Base-by-base conservation (phyloP, 2,888 invertebrate genomes). In the Drosophila kanekoi region DNA sequence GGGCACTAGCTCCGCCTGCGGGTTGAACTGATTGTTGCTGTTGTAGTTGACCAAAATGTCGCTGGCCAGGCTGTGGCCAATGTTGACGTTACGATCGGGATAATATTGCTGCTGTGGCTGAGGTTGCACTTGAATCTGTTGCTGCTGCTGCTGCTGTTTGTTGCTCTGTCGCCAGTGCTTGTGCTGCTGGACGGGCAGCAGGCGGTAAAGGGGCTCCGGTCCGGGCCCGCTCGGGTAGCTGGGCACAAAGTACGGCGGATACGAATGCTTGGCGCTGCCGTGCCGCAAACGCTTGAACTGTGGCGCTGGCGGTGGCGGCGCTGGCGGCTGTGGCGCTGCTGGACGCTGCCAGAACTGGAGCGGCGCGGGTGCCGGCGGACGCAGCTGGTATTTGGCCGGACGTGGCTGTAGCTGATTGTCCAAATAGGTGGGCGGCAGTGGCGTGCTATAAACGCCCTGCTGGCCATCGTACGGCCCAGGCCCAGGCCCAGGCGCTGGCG, bases 1-100 rank as follows among this genome's bases (percentile, higher is more conserved):
- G 0, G 83, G 85, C 64, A 90, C 86, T 45, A 90, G 79, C 37
- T 91, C 90, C 33, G 91, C 90, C 72, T 90, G 90, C 6, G 90
- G 79, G 56, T 89, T 89, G 56, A 89, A 94, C 88, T 96, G 96
- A 79, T 95, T 95, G 73, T 96, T 94, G 0, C 95, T 95, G 89
- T 96, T 95, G 56, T 92, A 91, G 70, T 91, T 91, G 1, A 91
- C 91, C 49, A 94, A 91, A 0, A 95, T 95, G 28, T 86, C 85
- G 33, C 89, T 71, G 41, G 83, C 85, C 48, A 84, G 49, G 23
- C 85, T 84, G 35, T 84, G 83, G 3, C 83, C 83, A 2, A 87
- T 76, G 14, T 72, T 70, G 2, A 89, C 83, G 82, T 96, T 96
- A 52, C 94, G 93, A 64, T 95, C 94, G 45, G 96, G 91, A 5